Evolutionary conservation across 2,888 invertebrate genomes (phyloP), one percentile per base, ranked within the genome.

Genomic region (Idaea aversata): DNA sequence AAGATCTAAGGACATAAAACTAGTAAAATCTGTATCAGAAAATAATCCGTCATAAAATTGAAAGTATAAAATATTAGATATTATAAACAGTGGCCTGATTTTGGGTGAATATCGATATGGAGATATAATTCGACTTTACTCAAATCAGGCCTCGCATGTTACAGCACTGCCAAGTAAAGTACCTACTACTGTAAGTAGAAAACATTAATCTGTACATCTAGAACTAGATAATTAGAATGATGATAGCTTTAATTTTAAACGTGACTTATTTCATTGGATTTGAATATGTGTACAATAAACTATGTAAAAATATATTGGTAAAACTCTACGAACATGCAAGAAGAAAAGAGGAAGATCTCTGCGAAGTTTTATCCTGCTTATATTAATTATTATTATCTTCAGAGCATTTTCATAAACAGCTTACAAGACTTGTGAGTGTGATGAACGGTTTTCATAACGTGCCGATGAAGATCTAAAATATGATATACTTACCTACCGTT

Each of bases 131-230:
- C 47, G 47, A 47, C 7, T 6, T 47, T 47, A 47, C 47, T 13
- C 7, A 47, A 47, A 47, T 47, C 47, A 47, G 47, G 47, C 47
- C 47, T 47, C 2, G 10, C 47, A 47, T 84, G 80, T 86, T 81
- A 84, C 83, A 89, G 87, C 91, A 91, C 91, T 91, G 91, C 91
- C 91, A 91, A 86, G 80, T 83, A 81, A 47, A 47, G 7, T 47
- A 47, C 47, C 25, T 25, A 25, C 25, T 25, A 25, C 25, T 25
- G 25, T 25, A 25, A 25, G 25, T 47, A 47, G 7, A 13, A 47
- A 47, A 47, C 47, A 47, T 47, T 47, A 47, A 47, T 13, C 47
- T 47, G 74, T 83, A 78, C 75, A 66, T 68, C 67, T 85, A 87
- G 79, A 70, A 4, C 34, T 67, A 65, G 61, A 38, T 34, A 61